phyloP scores from a whole-genome alignment of 2,113 vertebrate species.

The Platichthys flesus region DNA sequence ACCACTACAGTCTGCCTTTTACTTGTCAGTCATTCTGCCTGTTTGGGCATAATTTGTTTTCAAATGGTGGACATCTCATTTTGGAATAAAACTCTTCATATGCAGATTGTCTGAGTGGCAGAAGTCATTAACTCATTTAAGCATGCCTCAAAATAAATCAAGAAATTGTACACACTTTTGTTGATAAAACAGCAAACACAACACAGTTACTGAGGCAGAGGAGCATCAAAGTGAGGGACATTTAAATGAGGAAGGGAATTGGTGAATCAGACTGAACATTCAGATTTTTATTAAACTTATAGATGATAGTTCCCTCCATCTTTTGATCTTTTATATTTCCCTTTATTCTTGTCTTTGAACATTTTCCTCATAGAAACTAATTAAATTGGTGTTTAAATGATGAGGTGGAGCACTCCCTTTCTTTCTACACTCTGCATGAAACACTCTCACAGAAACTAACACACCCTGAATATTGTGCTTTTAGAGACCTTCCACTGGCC shows the following conservation, averaged over 20 bases:
- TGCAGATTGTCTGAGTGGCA: slow-evolving; percentile 75
- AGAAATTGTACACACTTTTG: slow-evolving; percentile 53
- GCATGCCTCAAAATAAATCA: slow-evolving; percentile 72
- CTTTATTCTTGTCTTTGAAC: slow-evolving; percentile 46
- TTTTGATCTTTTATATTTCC: slow-evolving; percentile 3
- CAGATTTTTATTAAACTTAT: slow-evolving; percentile 36
- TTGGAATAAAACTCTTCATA: slow-evolving; percentile 60
- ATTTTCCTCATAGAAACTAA: slow-evolving; percentile 28
- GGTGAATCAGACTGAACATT: slow-evolving; percentile 8
- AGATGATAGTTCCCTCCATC: neutral
- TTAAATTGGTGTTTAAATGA: slow-evolving; percentile 47
- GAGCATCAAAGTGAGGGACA: slow-evolving; percentile 51
- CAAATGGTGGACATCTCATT: slow-evolving; percentile 43
- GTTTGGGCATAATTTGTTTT: slow-evolving; percentile 2
- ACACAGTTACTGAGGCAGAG: slow-evolving; percentile 54
- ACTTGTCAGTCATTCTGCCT: slow-evolving; percentile 44
- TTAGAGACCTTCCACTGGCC: neutral
- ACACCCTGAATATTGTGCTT: neutral
- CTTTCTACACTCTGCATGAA: neutral
- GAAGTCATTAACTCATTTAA: slow-evolving; percentile 63
- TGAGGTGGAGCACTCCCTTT: neutral
- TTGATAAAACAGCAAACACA: slow-evolving; percentile 54
- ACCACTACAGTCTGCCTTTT: slow-evolving; percentile 2
- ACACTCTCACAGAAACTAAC: neutral
- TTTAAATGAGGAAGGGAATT: slow-evolving; percentile 42